Conservation (phyloP, 2,797 vertebrate species). For the Heliangelus exortis region DNA sequence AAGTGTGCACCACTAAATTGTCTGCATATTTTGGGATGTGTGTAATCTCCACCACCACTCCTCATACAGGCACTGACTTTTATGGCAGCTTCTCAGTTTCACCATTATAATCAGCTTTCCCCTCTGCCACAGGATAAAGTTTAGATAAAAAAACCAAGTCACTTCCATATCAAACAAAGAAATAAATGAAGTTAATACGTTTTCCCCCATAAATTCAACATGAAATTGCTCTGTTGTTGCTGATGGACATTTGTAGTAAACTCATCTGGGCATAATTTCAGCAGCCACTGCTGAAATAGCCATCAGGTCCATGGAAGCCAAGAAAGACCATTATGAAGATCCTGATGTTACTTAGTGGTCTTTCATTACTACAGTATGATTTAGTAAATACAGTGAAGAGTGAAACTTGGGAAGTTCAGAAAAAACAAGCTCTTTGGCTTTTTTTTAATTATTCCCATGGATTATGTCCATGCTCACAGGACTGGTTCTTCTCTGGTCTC, state of each 20-base stretch:
- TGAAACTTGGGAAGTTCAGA: neutral
- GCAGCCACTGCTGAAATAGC: neutral
- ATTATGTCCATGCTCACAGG: neutral
- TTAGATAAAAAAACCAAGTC: neutral
- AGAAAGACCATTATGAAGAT: neutral
- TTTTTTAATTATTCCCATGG: neutral
- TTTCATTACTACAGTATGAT: neutral
- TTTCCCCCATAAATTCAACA: neutral
- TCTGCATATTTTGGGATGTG: neutral
- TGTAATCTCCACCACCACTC: neutral
- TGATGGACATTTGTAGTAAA: neutral
- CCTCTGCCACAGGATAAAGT: neutral
- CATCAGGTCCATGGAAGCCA: neutral
- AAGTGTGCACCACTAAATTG: neutral
- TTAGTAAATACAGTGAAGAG: neutral
- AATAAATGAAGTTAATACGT: neutral
- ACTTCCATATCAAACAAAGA: neutral
- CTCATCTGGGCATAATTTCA: neutral
- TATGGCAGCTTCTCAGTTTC: neutral
- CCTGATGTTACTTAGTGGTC: neutral
- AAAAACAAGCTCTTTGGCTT: neutral
- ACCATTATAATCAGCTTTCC: neutral
- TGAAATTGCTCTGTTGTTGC: neutral
- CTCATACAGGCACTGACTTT: neutral
- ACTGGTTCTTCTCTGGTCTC: neutral